Evolutionary conservation across 1,140 invertebrate species (phyloP).

Genomic region (Polypedilum pembai): DNA sequence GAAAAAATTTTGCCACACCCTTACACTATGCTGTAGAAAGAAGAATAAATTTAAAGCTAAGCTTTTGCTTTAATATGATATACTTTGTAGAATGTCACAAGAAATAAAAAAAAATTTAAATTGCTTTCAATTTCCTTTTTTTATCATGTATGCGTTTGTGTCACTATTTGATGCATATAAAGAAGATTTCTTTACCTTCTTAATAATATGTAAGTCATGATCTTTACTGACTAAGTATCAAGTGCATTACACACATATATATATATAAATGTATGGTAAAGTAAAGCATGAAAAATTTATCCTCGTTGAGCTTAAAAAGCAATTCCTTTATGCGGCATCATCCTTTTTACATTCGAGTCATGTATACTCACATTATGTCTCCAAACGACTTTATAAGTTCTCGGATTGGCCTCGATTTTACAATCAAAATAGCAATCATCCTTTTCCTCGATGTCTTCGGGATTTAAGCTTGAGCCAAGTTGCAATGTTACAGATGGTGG

Average conservation of each 20-base stretch:
- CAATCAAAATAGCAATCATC: conserved; percentile 88
- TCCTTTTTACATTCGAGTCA: not conserved
- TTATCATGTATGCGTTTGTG: too few relatives aligned
- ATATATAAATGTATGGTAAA: too few relatives aligned
- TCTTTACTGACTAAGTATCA: not conserved
- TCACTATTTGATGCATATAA: too few relatives aligned
- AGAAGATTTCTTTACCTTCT: too few relatives aligned
- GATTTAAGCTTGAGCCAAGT: conserved; percentile 73
- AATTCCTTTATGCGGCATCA: too few relatives aligned
- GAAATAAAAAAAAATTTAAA: too few relatives aligned
- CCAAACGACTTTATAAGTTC: conserved; percentile 81
- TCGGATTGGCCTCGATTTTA: conserved; percentile 75
- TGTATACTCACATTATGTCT: conserved; percentile 79
- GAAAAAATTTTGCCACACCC: not conserved
- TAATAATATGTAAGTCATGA: not conserved
- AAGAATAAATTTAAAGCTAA: too few relatives aligned
- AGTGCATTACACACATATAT: not conserved
- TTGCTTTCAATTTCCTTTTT: too few relatives aligned
- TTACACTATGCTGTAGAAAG: not conserved
- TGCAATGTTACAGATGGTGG: conserved; percentile 43
- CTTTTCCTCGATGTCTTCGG: conserved; percentile 79
- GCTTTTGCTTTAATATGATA: too few relatives aligned
- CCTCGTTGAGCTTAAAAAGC: too few relatives aligned
- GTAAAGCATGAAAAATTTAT: too few relatives aligned
- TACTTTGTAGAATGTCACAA: too few relatives aligned